These are phyloP conservation scores for Peromyscus maniculatus DNA, from an alignment of 2,113 vertebrate genomes.

Conservation along the genomic window DNA sequence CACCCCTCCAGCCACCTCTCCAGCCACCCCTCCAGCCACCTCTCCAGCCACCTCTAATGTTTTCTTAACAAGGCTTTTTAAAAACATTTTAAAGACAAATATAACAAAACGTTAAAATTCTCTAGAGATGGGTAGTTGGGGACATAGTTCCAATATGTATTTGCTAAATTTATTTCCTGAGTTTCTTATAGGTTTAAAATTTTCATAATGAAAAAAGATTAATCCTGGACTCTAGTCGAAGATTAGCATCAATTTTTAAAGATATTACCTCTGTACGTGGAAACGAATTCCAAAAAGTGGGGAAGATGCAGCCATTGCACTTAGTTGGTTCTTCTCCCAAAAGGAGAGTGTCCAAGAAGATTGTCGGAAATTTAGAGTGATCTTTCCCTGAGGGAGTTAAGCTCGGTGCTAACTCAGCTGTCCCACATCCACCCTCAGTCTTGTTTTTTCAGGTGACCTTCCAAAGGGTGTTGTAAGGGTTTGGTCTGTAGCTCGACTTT, in stretches of 20 bases:
- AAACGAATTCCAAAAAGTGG: conserved; percentile 39
- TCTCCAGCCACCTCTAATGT: background rate
- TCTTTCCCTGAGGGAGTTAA: background rate
- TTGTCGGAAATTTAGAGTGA: background rate
- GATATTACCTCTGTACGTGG: background rate
- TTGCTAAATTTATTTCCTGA: conserved; percentile 19
- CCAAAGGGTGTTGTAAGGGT: background rate
- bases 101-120: background rate
- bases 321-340: background rate
- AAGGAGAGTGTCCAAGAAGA: conserved; percentile 28
- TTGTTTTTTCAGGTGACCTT: conserved; percentile 54
- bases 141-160: background rate
- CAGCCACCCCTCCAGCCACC: background rate
- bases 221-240: background rate
- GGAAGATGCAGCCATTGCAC: background rate
- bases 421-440: background rate
- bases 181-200: conserved; percentile 35
- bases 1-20: background rate
- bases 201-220: conserved; percentile 46
- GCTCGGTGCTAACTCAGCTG: background rate
- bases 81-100: conserved; percentile 32
- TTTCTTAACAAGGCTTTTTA: background rate
- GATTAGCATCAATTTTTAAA: background rate
- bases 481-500: conserved; percentile 27
- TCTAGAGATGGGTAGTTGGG: background rate